These are phyloP conservation scores for Propsilocerus akamusi DNA, from an alignment of 1,140 invertebrate species.

Conservation along the genomic window DNA sequence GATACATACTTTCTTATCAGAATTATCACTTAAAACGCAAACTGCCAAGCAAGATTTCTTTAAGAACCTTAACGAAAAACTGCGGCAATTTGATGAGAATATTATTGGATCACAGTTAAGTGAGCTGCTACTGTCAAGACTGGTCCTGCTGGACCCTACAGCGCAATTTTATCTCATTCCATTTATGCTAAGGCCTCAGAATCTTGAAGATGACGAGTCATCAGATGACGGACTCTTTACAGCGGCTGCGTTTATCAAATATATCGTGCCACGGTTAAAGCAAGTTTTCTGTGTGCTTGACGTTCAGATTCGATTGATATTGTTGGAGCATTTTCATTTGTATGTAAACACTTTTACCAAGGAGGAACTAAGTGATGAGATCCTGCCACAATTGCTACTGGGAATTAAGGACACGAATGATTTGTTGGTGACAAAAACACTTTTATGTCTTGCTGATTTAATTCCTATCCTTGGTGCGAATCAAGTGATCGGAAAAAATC, in stretches of 20 bases:
- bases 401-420: constrained; percentile 71
- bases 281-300: constrained; percentile 62
- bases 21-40: constrained; percentile 57
- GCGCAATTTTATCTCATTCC: constrained; percentile 58
- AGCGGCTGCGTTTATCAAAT: constrained; percentile 40
- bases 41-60: constrained; percentile 62
- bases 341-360: constrained; percentile 47
- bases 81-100: constrained; percentile 52
- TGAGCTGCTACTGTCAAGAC: constrained; percentile 51
- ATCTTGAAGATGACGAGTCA: constrained; percentile 27
- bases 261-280: constrained; percentile 49
- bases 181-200: constrained; percentile 47
- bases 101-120: constrained; percentile 59
- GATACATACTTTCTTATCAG: constrained; percentile 61
- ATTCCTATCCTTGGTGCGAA: constrained; percentile 64
- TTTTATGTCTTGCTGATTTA: constrained; percentile 58
- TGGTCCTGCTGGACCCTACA: constrained; percentile 60
- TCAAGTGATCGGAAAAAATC: constrained; percentile 59
- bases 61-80: constrained; percentile 35
- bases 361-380: constrained; percentile 43
- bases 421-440: constrained; percentile 52
- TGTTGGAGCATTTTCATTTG: constrained; percentile 49
- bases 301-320: constrained; percentile 45
- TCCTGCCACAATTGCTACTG: constrained; percentile 58
- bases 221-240: constrained; percentile 34